Evolutionary conservation across 2,888 invertebrate genomes (phyloP).

Genomic region (Melanargia galathea): DNA sequence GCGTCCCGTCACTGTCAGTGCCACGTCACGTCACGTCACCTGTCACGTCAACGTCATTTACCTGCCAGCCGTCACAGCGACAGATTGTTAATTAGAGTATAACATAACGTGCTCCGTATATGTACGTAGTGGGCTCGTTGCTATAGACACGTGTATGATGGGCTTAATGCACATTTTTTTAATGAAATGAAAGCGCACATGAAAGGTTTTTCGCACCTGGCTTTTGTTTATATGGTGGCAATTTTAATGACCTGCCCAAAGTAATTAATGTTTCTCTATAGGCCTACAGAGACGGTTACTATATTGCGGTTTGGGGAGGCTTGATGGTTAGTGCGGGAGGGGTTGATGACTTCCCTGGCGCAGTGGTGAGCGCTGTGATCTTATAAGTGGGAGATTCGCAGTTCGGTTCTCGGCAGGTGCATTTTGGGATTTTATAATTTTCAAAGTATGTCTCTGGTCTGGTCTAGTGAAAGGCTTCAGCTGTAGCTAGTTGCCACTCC

Average conservation of each 20-base stretch:
- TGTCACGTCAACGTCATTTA: conserved; percentile 57
- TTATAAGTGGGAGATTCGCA: too few relatives aligned
- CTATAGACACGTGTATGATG: conserved; percentile 18
- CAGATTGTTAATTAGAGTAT: conserved; percentile 77
- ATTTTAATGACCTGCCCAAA: background rate
- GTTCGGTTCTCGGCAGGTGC: too few relatives aligned
- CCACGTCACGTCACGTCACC: conserved; percentile 51
- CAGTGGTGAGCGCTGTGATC: too few relatives aligned
- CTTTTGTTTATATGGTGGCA: conserved; percentile 1
- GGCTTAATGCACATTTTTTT: conserved; percentile 27
- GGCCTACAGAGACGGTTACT: too few relatives aligned
- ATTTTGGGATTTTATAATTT: too few relatives aligned
- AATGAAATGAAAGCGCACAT: background rate
- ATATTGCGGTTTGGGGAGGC: too few relatives aligned
- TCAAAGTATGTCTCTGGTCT: too few relatives aligned
- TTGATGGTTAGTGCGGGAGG: too few relatives aligned
- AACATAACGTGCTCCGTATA: conserved; percentile 51
- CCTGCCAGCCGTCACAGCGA: conserved; percentile 66
- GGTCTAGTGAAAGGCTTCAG: too few relatives aligned
- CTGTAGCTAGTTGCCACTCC: too few relatives aligned
- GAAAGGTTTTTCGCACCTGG: conserved; percentile 8
- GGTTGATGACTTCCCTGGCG: too few relatives aligned
- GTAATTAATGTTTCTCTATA: background rate
- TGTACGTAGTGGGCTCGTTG: conserved; percentile 21
- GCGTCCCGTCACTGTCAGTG: conserved; percentile 48